Evolutionary conservation across 2,888 invertebrate species (phyloP), one percentile per base, ranked within the genome.

Genomic region (Tyria jacobaeae): DNA sequence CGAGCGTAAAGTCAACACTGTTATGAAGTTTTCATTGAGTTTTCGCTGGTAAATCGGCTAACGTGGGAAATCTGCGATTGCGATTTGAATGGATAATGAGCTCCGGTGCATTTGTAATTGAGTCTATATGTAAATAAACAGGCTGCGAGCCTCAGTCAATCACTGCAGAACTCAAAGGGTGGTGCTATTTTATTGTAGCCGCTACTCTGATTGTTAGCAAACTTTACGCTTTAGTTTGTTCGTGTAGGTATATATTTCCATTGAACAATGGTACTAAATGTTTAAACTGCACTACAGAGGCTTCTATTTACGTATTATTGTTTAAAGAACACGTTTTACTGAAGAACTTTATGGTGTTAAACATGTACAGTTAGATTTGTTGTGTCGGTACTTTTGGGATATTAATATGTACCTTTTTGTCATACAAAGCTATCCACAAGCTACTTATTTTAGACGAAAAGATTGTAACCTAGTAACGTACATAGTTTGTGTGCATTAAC

Each of bases 21-120:
- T 89, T 91, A 92, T 91, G 90, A 90, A 92, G 89, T 91, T 91
- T 89, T 83, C 90, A 89, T 87, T 85, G 87, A 86, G 87, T 87
- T 89, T 86, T 86, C 88, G 79, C 78, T 78, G 83, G 84, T 84
- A 90, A 90, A 91, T 89, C 88, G 84, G 85, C 88, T 89, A 89
- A 89, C 88, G 89, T 88, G 87, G 86, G 83, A 88, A 84, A 84
- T 83, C 87, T 87, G 84, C 82, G 83, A 87, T 84, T 89, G 88
- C 87, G 87, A 89, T 90, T 92, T 91, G 91, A 91, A 92, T 91
- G 86, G 89, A 83, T 92, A 91, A 92, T 92, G 88, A 90, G 89
- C 83, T 80, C 71, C 79, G 76, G 84, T 83, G 86, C 86, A 86
- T 86, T 87, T 84, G 89, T 89, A 92, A 93, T 91, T 91, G 89